Percentiles rank a stretch among this genome's conserved stretches.
These are phyloP conservation scores for Anisognathus igniventris DNA, from an alignment of 2,797 vertebrate species.

Conservation along the genomic window DNA sequence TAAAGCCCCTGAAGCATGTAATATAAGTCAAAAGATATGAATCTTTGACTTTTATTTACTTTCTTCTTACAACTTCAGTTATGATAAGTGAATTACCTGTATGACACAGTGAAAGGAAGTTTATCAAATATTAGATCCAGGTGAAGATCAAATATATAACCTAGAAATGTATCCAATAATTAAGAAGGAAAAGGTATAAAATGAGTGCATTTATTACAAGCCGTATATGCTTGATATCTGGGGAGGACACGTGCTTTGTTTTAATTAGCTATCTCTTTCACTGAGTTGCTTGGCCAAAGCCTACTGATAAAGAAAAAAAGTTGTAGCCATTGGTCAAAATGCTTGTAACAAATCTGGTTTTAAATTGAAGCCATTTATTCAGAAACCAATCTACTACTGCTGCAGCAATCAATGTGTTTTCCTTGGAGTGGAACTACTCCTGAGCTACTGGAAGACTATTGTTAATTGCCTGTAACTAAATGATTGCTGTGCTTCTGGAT, in stretches of 20 bases:
- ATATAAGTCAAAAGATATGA: neutral
- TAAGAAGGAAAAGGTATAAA: slow-evolving; percentile 54
- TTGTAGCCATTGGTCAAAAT: slow-evolving; percentile 72
- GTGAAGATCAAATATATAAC: slow-evolving; percentile 42
- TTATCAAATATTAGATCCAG: slow-evolving; percentile 58
- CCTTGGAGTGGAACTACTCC: slow-evolving; percentile 55
- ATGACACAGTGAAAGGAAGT: slow-evolving; percentile 6
- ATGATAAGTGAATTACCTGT: slow-evolving; percentile 29
- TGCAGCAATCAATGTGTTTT: slow-evolving; percentile 77
- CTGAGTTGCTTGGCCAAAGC: slow-evolving; percentile 45
- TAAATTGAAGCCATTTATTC: slow-evolving; percentile 79
- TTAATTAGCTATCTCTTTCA: slow-evolving; percentile 73
- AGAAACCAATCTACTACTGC: slow-evolving; percentile 67
- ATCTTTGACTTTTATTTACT: slow-evolving; percentile 48
- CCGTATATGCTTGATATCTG: slow-evolving; percentile 43
- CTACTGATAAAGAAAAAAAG: slow-evolving; percentile 66
- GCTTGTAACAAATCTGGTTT: slow-evolving; percentile 75
- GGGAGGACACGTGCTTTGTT: slow-evolving; percentile 57
- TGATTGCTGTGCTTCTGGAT: slow-evolving; percentile 68
- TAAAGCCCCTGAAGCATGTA: neutral
- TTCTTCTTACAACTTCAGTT: slow-evolving; percentile 16
- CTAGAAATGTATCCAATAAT: slow-evolving; percentile 51
- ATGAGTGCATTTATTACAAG: slow-evolving; percentile 63
- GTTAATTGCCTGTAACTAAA: slow-evolving; percentile 78
- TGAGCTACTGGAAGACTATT: slow-evolving; percentile 64